These are phyloP conservation scores for Protobothrops mucrosquamatus DNA, from an alignment of 2,113 vertebrate genomes.

Conservation along the genomic window DNA sequence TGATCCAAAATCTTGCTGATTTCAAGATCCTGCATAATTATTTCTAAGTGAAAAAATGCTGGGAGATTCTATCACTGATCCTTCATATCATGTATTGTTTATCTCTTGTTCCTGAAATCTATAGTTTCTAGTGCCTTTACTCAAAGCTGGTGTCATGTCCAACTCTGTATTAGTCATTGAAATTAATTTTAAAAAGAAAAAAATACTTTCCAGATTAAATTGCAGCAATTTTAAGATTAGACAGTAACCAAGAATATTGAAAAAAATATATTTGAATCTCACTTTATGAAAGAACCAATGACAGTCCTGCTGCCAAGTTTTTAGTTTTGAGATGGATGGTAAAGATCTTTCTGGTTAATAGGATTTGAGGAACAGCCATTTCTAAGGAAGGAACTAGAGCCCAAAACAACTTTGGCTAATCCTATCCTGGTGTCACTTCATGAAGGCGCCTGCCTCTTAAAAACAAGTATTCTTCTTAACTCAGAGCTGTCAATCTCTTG, in stretches of 20 bases:
- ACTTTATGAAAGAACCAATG: background rate
- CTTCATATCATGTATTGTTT: too few species aligned
- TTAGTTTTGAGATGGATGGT: background rate
- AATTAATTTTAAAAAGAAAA: background rate
- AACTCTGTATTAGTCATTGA: background rate
- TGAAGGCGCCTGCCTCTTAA: background rate
- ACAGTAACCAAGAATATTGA: background rate
- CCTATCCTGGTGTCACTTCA: background rate
- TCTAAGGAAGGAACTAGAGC: background rate
- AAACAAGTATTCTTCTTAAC: background rate
- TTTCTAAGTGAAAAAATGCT: background rate
- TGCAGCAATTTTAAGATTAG: background rate
- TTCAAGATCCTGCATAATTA: too few species aligned
- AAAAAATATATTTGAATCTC: background rate
- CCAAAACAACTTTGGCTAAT: background rate
- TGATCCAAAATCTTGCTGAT: background rate
- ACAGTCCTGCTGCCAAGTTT: background rate
- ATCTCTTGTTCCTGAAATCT: background rate
- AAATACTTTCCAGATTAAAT: background rate
- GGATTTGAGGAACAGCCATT: background rate
- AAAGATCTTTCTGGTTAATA: background rate
- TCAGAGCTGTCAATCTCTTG: background rate
- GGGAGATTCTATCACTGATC: background rate
- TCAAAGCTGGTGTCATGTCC: background rate
- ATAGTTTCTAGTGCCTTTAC: background rate